Conservation (phyloP, 2,888 invertebrate species). For the Diarsia mendica region DNA sequence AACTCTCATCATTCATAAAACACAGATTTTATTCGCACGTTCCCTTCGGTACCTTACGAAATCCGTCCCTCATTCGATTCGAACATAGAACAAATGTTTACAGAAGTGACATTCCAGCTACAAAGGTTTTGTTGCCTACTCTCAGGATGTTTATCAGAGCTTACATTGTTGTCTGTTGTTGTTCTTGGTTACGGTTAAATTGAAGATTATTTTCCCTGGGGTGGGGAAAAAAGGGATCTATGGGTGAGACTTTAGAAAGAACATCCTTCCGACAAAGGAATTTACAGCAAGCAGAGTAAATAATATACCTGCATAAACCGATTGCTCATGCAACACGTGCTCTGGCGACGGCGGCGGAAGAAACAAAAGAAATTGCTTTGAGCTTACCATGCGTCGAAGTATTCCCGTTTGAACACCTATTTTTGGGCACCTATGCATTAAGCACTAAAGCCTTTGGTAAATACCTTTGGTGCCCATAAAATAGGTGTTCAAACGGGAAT, state of each 20-base stretch:
- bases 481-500: too few species aligned
- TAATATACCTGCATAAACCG: neutral
- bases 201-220: too few species aligned
- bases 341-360: neutral
- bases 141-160: neutral
- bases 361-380: neutral
- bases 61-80: conserved; percentile 54
- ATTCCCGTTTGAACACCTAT: too few species aligned
- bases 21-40: conserved; percentile 61
- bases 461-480: too few species aligned
- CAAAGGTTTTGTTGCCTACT: neutral
- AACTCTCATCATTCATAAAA: conserved; percentile 60
- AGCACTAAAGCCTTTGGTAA: too few species aligned
- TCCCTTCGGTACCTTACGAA: conserved; percentile 51
- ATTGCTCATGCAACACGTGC: neutral
- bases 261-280: neutral
- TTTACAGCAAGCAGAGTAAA: neutral
- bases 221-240: neutral
- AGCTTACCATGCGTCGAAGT: neutral
- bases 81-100: neutral
- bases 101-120: conserved; percentile 11
- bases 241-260: neutral
- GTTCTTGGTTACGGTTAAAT: too few species aligned
- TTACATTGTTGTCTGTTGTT: too few species aligned
- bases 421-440: too few species aligned